Evolutionary conservation across 2,888 invertebrate genomes (phyloP), one percentile per base, ranked within the genome.

Genomic region (Calliphora vomitoria): DNA sequence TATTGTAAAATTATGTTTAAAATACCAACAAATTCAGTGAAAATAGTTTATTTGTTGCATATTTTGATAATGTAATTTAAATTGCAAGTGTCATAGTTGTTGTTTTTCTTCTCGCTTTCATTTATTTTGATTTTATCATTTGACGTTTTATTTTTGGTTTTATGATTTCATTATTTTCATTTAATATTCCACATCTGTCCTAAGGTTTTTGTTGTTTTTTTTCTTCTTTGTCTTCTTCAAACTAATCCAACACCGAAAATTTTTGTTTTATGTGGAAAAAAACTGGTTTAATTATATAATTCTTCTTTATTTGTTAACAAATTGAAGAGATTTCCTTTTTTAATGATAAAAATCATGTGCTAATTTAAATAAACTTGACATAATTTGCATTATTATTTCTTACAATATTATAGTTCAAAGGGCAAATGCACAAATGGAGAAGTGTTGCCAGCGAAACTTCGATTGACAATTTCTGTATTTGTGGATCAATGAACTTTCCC

Each of bases 131-230:
- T 38, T 71, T 47, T 35, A 44, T 58, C 58, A 8, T 64, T 44
- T 79, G 80, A 64, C 80, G 71, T 83, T 83, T 87, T 81, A 84
- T 78, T 76, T 87, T 87, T 64, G 64, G 47, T 86, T 68, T 68
- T 66, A 75, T 85, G 74, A 82, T 82, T 78, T 81, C 20, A 85
- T 81, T 53, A 44, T 81, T 69, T 58, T 78, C 18, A 47, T 53
- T 41, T 18, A 35, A 41, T 53, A 10, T 35, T 62, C 25, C 69
- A 50, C 35, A 68, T 18, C 53, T 75, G 18, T 58, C 13, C 38
- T 76, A 11, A 47, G 58, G 55, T 44, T 47, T 71, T 41, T 69
- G 11, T 64, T 71, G n/a, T 66, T 50, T 15, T 50, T 15, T 25
- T 80, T 47, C 62, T 10, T 35, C 10, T 60, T 58, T 47, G 31